These are phyloP conservation scores for Chironex yamaguchii DNA, from an alignment of 30 jellyfish, hydroid and myxozoan species.

Conservation along the genomic window DNA sequence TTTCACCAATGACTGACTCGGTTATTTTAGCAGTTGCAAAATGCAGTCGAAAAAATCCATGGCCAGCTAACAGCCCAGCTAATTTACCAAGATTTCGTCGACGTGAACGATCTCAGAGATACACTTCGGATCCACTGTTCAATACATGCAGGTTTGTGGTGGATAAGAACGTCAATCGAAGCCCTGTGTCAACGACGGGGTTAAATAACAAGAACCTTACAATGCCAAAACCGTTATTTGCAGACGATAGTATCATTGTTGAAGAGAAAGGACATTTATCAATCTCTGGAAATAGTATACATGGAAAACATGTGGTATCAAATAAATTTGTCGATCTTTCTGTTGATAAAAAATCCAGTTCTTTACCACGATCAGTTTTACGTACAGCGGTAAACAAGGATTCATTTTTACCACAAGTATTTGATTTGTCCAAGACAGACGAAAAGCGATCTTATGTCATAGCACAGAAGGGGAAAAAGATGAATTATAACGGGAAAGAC, in stretches of 20 bases:
- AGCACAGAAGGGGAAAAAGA: background rate
- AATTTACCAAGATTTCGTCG: constrained; percentile 21
- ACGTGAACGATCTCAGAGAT: constrained; percentile 43
- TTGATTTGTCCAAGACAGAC: background rate
- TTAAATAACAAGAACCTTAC: background rate
- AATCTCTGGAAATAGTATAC: background rate
- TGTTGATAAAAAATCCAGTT: background rate
- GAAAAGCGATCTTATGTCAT: background rate
- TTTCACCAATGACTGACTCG: constrained; percentile 58
- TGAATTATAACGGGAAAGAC: no score
- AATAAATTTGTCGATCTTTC: no score
- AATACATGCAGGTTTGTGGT: background rate
- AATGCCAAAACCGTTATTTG: background rate
- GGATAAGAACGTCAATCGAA: background rate
- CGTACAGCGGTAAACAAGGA: no score
- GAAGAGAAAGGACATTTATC: background rate
- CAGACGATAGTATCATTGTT: background rate
- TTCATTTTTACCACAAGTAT: background rate
- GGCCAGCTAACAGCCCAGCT: background rate
- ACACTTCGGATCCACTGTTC: constrained; percentile 39
- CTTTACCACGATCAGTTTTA: no score
- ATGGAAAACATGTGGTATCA: background rate
- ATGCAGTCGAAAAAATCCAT: constrained; percentile 9
- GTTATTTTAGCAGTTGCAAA: constrained; percentile 54
- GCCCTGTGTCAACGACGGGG: background rate